Base-by-base conservation (phyloP, 2,113 vertebrate genomes). In the Onychorhynchus coronatus region DNA sequence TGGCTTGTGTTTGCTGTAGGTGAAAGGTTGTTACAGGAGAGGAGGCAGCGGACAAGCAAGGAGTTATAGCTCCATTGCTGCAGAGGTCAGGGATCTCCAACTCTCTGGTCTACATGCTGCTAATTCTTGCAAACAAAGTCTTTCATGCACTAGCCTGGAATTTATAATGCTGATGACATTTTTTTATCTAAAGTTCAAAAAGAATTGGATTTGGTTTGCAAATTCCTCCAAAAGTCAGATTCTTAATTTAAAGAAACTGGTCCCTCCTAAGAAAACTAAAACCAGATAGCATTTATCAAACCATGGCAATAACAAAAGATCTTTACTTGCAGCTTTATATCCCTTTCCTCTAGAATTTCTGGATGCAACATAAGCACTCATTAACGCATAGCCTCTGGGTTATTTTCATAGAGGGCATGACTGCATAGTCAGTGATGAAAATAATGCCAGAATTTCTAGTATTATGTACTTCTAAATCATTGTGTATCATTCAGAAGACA, bases 381-480 rank as follows among this genome's bases (percentile, higher is more conserved):
- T 79, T 86, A 94, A 88, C 82, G 74, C 76, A 59, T 7, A 81
- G n/a, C 33, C 52, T 71, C n/a, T 61, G 65, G 33, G 11, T 88
- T 96, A 71, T 92, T 90, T 94, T 92, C 83, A 81, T 49, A 56
- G 61, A 95, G 68, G 41, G 61, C 95, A 65, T 65, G 47, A 56
- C n/a, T 81, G 72, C 52, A 81, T 28, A 88, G n/a, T 24, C 65
- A 81, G 68, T 25, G 58, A 70, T 52, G 52, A 92, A 92, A 94
- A 77, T n/a, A 35, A 74, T 74, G 39, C 52, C 82, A 96, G 56
- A 63, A 93, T 61, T 86, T 88, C 50, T 62, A n/a, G 8, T 37
- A 82, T 61, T 46, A 56, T 61, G 9, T 50, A n/a, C 18, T 85
- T 62, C 68, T 92, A 86, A 94, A 80, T 59, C 46, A 74, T 6